Evolutionary conservation across 2,113 vertebrate genomes (phyloP).

Genomic region (Myanophis thanlyinensis): DNA sequence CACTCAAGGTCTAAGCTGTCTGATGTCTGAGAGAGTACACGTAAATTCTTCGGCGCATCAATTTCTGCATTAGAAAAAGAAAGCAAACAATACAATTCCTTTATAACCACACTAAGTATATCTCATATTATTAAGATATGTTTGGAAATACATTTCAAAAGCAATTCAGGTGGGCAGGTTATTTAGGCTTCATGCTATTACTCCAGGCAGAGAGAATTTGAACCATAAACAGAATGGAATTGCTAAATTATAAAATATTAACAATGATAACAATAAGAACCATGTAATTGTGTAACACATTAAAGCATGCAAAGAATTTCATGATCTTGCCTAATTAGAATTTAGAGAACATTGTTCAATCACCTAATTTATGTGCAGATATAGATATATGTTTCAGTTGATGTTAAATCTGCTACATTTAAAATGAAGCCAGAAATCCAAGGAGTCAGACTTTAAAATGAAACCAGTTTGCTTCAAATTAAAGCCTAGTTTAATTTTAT

Average conservation of each 20-base stretch:
- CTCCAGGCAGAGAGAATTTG: background rate
- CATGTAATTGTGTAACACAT: slow-evolving; percentile 10
- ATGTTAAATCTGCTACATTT: background rate
- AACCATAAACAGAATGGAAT: background rate
- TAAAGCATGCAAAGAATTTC: slow-evolving; percentile 6
- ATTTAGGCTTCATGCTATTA: background rate
- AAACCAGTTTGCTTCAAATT: background rate
- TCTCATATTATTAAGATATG: background rate
- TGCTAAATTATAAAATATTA: slow-evolving; percentile 6
- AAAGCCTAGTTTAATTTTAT: background rate
- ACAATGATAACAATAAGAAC: slow-evolving; percentile 5
- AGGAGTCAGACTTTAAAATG: background rate
- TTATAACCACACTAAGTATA: background rate
- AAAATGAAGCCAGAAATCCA: background rate
- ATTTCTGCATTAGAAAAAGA: slow-evolving; percentile 85
- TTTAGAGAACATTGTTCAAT: slow-evolving; percentile 1
- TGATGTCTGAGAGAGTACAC: slow-evolving; percentile 81
- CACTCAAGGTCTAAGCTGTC: slow-evolving; percentile 87
- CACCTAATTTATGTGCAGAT: background rate
- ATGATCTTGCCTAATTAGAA: slow-evolving; percentile 16
- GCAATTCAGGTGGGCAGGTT: background rate
- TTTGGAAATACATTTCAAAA: background rate
- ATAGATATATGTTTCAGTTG: background rate
- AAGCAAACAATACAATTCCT: background rate
- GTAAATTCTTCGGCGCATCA: slow-evolving; percentile 92